These are phyloP conservation scores for Struthidea cinerea DNA, from an alignment of 2,113 vertebrate species.

Conservation along the genomic window DNA sequence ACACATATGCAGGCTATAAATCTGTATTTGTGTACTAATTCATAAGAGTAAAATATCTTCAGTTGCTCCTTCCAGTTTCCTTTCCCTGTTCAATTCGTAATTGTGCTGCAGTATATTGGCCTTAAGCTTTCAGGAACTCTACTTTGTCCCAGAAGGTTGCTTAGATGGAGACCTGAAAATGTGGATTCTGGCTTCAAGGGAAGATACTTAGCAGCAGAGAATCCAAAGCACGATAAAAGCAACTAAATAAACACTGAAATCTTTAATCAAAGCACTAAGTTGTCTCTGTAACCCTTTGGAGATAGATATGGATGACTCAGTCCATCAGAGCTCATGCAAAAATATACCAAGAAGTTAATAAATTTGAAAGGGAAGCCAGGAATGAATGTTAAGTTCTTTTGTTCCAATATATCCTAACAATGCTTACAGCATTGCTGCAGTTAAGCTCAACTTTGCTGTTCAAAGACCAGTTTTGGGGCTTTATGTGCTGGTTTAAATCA, in stretches of 20 bases:
- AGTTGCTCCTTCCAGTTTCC: slow-evolving; percentile 66
- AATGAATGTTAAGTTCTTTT: not conserved
- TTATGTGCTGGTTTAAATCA: slow-evolving; percentile 60
- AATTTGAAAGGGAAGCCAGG: not conserved
- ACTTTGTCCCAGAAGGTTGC: slow-evolving; percentile 15
- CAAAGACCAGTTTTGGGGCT: slow-evolving; percentile 25
- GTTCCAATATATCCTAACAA: slow-evolving; percentile 20
- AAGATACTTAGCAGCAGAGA: slow-evolving; percentile 27
- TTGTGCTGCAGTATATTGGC: not conserved
- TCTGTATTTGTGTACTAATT: slow-evolving; percentile 70
- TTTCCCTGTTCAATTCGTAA: slow-evolving; percentile 45
- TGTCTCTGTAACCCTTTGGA: not conserved
- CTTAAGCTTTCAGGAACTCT: slow-evolving; percentile 45
- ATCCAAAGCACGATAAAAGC: not conserved
- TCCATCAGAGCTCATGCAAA: not conserved
- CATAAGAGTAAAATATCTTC: slow-evolving; percentile 70
- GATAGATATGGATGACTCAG: not conserved
- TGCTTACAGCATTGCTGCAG: not conserved
- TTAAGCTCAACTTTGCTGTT: slow-evolving; percentile 13
- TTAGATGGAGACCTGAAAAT: slow-evolving; percentile 6
- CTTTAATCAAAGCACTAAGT: not conserved
- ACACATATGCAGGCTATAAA: slow-evolving; percentile 72
- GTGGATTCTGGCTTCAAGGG: slow-evolving; percentile 26
- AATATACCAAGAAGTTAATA: not conserved
- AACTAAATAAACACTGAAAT: not conserved